Evolutionary conservation across 2,797 vertebrate genomes (phyloP), one percentile per base, ranked within the genome.

Genomic region (Rachycentron canadum): DNA sequence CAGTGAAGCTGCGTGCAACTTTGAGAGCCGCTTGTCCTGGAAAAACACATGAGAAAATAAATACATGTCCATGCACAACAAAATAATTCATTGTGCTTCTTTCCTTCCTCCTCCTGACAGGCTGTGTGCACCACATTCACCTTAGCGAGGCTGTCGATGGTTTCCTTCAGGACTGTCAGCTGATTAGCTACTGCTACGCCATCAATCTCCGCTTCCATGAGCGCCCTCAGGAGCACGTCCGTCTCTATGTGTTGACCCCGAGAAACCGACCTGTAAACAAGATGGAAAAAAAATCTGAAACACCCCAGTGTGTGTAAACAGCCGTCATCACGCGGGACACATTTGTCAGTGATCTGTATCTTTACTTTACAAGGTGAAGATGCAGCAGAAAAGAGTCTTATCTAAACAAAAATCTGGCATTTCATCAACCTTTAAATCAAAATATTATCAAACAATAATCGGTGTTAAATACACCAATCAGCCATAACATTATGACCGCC

Each of bases 161-260:
- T 92, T n/a, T 96, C 95, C 62, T 93, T 96, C 86, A 99, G 69
- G 11, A 92, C 88, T 11, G 94, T 87, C 71, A 98, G 96, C 91
- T 98, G 96, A 84, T 96, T 97, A 36, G 95, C 92, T 0, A 97
- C 96, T 0, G 97, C 96, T 0, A 95, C 93, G 2, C 96, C 97
- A 0, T 98, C 97, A 63, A 97, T 96, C 85, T 99, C 97, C 0
- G 95, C 96, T 56, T 98, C 97, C 0, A 95, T 95, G 4, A 99
- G 93, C 50, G 96, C 94, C 88, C 95, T 93, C 69, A 97, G 93
- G 79, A 99, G 94, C 71, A 91, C 83, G 16, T 96, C 95, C 2
- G 96, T 94, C 73, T 97, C 94, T 34, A 92, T 91, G 80, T 90
- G 89, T 61, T 93, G 91, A 78, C 91, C 91, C 25, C 88, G 87